phyloP scores from a whole-genome alignment of 2,113 vertebrate species.

The Hepsetus odoe region DNA sequence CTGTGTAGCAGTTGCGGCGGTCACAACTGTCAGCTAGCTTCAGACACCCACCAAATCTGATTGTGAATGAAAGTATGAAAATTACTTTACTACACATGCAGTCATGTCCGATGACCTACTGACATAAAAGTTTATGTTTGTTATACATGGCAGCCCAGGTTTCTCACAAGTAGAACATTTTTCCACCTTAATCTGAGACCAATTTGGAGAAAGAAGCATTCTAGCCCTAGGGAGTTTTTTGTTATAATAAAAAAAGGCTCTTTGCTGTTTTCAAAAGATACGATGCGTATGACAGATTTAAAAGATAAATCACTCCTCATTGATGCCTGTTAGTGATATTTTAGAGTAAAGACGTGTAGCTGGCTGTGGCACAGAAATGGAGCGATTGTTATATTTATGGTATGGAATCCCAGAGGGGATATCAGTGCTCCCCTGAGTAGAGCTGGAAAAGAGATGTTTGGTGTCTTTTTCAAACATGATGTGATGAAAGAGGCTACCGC shows the following conservation, averaged over 20 bases:
- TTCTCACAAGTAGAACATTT: too few relatives aligned
- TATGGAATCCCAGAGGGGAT: not conserved
- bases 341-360: not conserved
- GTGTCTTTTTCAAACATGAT: constrained; percentile 6
- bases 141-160: too few relatives aligned
- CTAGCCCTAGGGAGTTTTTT: not conserved
- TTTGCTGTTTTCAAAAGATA: not conserved
- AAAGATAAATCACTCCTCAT: not conserved
- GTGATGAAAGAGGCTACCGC: not conserved
- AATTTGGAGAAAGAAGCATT: not conserved
- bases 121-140: too few relatives aligned
- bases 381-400: constrained; percentile 6
- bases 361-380: not conserved
- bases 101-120: too few relatives aligned
- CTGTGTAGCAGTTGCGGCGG: too few relatives aligned
- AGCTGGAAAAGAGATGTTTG: not conserved
- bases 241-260: not conserved
- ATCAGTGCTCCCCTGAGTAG: not conserved
- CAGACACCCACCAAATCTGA: too few relatives aligned
- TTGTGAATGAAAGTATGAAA: too few relatives aligned
- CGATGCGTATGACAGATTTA: not conserved
- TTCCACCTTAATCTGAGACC: not conserved
- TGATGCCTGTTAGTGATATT: not conserved
- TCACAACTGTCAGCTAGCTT: too few relatives aligned
- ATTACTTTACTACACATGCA: too few relatives aligned